A percentile compares a stretch with the other conserved stretches of the same genome.
phyloP scores from a whole-genome alignment of 2,888 invertebrate species.

The Hirtodrosophila cameraria region DNA sequence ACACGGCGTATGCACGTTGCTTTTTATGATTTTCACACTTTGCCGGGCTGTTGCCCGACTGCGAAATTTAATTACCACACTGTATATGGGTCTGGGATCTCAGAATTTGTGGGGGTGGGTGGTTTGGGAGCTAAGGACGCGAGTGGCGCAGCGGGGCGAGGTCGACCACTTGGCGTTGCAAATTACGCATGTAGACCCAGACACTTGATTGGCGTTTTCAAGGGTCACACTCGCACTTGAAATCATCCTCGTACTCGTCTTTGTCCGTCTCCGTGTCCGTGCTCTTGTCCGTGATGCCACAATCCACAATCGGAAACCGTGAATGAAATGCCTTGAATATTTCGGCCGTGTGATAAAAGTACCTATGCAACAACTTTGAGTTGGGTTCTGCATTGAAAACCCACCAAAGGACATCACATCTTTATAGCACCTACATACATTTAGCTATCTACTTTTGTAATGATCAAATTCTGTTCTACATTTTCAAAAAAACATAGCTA shows the following conservation, averaged over 20 bases:
- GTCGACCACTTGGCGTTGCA: conserved; percentile 69
- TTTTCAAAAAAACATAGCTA: too few relatives aligned
- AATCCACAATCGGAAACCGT: conserved; percentile 26
- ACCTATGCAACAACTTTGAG: conserved; percentile 12
- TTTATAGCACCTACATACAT: neutral
- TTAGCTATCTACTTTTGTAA: neutral
- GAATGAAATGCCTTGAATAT: conserved; percentile 13
- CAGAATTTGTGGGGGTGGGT: too few relatives aligned
- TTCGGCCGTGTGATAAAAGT: conserved; percentile 27
- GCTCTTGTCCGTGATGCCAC: neutral
- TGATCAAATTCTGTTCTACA: too few relatives aligned
- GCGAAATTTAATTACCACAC: conserved; percentile 71
- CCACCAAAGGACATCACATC: too few relatives aligned
- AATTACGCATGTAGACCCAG: conserved; percentile 73
- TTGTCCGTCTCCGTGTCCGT: neutral
- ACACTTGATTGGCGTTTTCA: conserved; percentile 75
- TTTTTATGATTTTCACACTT: conserved; percentile 76
- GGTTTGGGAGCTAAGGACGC: too few relatives aligned
- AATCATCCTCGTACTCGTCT: conserved; percentile 7
- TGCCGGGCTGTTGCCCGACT: conserved; percentile 53
- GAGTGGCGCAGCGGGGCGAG: neutral
- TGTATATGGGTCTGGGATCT: neutral
- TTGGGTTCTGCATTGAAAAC: conserved; percentile 10
- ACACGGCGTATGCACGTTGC: conserved; percentile 70
- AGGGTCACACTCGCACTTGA: conserved; percentile 64